Evolutionary conservation across 2,888 invertebrate genomes (phyloP), one percentile per base, ranked within the genome.

Genomic region (Heteromurus nitidus): DNA sequence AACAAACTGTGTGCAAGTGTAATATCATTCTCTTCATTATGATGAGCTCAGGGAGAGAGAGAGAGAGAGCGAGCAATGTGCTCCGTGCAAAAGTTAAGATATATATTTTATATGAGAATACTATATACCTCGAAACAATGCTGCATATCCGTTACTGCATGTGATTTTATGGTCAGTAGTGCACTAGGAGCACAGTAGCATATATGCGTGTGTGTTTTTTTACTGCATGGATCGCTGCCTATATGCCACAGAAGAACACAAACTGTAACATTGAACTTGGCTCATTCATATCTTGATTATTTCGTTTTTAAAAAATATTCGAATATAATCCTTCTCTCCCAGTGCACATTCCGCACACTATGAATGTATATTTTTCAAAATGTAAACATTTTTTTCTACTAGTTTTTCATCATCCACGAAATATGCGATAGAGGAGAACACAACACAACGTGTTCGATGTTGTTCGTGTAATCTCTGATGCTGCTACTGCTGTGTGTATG

Each of bases 221-320:
- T 36, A 62, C 30, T 62, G n/a, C 22, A 62, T 62, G 62, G 62
- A 62, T 62, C 62, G 62, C 20, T 62, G 62, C 9, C 18, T 62
- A 31, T 30, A 44, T 62, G 60, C 42, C 42, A 69, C 7, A 36
- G n/a, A 50, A 50, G 13, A n/a, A 22, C 42, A 68, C n/a, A 80
- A 80, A 73, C 80, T 68, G 80, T 80, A 80, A 80, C 80, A 80
- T 67, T 80, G 80, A 80, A 80, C 80, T 80, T 80, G 80, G 73
- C 80, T 80, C 58, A 50, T 36, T 72, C 65, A 60, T 80, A 65
- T 62, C 62, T 62, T 62, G n/a, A 62, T 62, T 30, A 31, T 30
- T 55, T 7, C 20, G 9, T 26, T 11, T 11, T n/a, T 3, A 55
- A 31, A 67, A 65, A 68, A 65, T 55, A 42, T 67, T 44, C n/a